Base-by-base conservation (phyloP, 92 coral and sea anemone species). In the Blastomussa wellsi region DNA sequence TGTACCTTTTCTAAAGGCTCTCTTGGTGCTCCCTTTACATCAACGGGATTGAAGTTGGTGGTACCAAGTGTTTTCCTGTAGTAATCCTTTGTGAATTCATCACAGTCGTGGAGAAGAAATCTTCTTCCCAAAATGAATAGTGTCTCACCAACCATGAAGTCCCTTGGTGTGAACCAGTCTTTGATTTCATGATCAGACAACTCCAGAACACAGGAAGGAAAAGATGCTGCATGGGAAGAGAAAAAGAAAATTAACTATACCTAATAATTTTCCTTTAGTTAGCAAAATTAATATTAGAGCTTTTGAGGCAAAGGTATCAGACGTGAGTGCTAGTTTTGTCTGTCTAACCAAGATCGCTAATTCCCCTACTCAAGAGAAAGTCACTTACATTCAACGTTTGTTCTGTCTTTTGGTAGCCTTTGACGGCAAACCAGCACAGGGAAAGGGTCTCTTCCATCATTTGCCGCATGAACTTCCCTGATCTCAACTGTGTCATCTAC, bases 401-500 rank as follows among this genome's bases (percentile, higher is more conserved):
- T 86, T 78, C 98, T 93, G 88, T 97, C 92, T 82, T 90, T 97
- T 37, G 99, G 90, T 29, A 97, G 94, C 76, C 90, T 94, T 86
- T 97, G 99, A 71, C 99, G 73, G 80, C 98, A 95, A 29, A 97
- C 92, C n/a, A 97, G 94, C 1, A 97, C 99, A 47, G 99, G 99
- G 79, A 97, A 97, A 9, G 99, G 99, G 59, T 97, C 99, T 33
- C 97, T 74, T 42, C 99, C 99, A 88, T 97, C 97, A 73, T 97
- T 97, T 9, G 97, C 91, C 12, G 86, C 85, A 86, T 97, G 99
- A 1, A 97, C 99, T 78, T 97, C 99, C 77, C 99, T 82, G 16
- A 97, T 92, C 67, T 97, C 99, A 31, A 97, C 99, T 3, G 99
- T 97, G 79, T 97, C 99, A 42, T 97, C 98, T 47, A 97, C 99